Conservation (phyloP, 2,113 vertebrate species). For the Mellivora capensis region DNA sequence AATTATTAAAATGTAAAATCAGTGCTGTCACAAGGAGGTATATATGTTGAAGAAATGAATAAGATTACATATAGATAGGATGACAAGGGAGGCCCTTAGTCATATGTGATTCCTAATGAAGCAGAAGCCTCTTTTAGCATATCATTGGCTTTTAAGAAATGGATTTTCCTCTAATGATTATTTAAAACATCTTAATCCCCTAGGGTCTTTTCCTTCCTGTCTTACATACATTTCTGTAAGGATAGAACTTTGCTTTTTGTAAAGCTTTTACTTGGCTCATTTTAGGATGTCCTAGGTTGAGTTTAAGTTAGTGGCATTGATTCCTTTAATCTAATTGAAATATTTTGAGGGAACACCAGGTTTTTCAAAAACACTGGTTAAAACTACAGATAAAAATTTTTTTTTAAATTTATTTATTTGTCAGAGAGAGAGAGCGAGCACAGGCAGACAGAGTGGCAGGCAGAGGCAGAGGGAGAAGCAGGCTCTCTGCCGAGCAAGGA, state of each 20-base stretch:
- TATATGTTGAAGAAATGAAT: background rate
- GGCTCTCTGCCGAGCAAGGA: no score
- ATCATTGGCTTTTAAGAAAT: background rate
- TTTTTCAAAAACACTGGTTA: background rate
- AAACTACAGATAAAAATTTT: background rate
- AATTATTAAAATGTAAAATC: slow-evolving; percentile 1
- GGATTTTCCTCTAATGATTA: background rate
- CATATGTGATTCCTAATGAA: background rate
- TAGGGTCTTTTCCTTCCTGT: background rate
- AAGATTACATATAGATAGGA: background rate
- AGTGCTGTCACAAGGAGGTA: background rate
- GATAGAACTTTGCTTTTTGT: background rate
- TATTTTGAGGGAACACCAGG: background rate
- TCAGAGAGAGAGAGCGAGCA: no score
- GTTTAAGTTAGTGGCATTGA: background rate
- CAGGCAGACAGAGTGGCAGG: no score
- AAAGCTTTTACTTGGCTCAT: background rate
- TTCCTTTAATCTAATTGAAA: slow-evolving; percentile 1
- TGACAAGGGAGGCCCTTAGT: background rate
- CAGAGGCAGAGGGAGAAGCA: no score
- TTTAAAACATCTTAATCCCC: slow-evolving; percentile 3
- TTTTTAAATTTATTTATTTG: no score
- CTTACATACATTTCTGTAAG: background rate
- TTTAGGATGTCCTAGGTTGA: background rate
- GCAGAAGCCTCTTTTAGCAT: background rate